These are phyloP conservation scores for Alloplasta piceator DNA, from an alignment of 2,888 invertebrate genomes.

Conservation along the genomic window DNA sequence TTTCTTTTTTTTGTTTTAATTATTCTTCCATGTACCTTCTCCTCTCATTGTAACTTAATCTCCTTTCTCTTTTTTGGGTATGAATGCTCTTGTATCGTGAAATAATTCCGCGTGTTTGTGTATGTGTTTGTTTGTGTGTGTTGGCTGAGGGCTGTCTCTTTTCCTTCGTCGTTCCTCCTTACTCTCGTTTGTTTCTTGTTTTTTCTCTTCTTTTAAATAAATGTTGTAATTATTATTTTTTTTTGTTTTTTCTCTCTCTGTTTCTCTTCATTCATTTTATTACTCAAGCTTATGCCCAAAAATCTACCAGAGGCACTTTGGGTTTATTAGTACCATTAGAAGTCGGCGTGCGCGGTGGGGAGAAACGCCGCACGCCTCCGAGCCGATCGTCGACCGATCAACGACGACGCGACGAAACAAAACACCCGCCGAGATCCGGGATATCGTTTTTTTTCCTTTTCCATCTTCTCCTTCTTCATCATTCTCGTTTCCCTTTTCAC, in stretches of 20 bases:
- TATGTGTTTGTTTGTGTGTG: slow-evolving; percentile 34
- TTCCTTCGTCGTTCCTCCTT: slow-evolving; percentile 55
- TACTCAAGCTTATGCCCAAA: slow-evolving; percentile 83
- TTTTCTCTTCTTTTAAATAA: slow-evolving; percentile 56
- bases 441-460: slow-evolving; percentile 38
- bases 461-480: slow-evolving; percentile 61
- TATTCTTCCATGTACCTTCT: slow-evolving; percentile 59
- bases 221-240: slow-evolving; percentile 62
- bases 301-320: slow-evolving; percentile 84
- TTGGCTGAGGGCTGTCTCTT: slow-evolving; percentile 41
- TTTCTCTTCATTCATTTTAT: slow-evolving; percentile 77
- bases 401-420: slow-evolving; percentile 57
- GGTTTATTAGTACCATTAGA: slow-evolving; percentile 83
- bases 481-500: slow-evolving; percentile 58
- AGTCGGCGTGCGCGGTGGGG: slow-evolving; percentile 80
- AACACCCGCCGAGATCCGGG: slow-evolving; percentile 55
- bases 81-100: slow-evolving; percentile 21
- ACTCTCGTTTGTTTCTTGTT: slow-evolving; percentile 28
- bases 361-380: slow-evolving; percentile 71
- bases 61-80: slow-evolving; percentile 30
- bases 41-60: slow-evolving; percentile 38
- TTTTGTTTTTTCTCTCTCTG: slow-evolving; percentile 57
- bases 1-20: slow-evolving; percentile 42
- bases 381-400: slow-evolving; percentile 61
- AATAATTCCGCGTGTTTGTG: slow-evolving; percentile 24